Evolutionary conservation across 92 coral and sea anemone species (phyloP).

Genomic region (Epizoanthus rinbou): DNA sequence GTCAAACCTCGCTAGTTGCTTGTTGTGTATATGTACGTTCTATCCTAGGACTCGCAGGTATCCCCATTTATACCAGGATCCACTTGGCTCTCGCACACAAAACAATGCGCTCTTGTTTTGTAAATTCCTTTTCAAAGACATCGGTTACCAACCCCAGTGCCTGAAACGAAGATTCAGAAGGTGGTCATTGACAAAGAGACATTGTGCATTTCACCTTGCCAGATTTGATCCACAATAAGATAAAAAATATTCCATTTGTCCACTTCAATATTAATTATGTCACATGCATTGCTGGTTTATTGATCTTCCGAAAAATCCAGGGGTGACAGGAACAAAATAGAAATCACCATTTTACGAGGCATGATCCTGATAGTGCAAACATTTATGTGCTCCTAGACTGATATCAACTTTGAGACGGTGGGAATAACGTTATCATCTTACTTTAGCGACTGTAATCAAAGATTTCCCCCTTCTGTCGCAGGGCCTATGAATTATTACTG

Average conservation of each 20-base stretch:
- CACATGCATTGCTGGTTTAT: constrained; percentile 66
- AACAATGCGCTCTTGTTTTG: constrained; percentile 44
- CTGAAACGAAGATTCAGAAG: constrained; percentile 35
- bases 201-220: constrained; percentile 40
- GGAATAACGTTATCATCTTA: not conserved
- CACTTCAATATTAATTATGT: constrained; percentile 72
- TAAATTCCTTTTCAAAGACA: constrained; percentile 41
- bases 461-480: constrained; percentile 59
- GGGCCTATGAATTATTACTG: constrained; percentile 76
- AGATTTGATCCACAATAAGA: constrained; percentile 33
- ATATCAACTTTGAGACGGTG: not conserved
- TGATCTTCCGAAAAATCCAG: constrained; percentile 69
- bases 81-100: constrained; percentile 23
- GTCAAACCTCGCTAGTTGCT: constrained; percentile 36
- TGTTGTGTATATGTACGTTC: constrained; percentile 9
- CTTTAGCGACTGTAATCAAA: constrained; percentile 47
- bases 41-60: not conserved
- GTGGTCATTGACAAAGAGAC: constrained; percentile 33
- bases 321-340: constrained; percentile 22
- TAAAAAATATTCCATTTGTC: constrained; percentile 64
- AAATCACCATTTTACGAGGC: constrained; percentile 23
- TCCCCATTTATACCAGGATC: constrained; percentile 51
- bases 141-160: constrained; percentile 14
- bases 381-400: not conserved
- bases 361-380: not conserved